Evolutionary conservation across 2,113 vertebrate species (phyloP).

Genomic region (Ptyas mucosa): DNA sequence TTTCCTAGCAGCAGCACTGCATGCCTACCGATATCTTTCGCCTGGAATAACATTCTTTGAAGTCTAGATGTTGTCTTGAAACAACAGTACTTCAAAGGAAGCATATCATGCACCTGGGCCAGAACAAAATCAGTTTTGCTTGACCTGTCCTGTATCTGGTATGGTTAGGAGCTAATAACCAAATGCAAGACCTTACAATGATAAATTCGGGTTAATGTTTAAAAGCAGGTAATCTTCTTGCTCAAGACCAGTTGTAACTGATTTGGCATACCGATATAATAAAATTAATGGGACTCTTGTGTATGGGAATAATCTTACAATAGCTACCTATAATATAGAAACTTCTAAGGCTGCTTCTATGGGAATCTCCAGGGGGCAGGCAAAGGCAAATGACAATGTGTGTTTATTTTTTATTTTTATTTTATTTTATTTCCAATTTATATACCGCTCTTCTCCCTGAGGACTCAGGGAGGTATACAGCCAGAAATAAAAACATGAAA

Average conservation of each 20-base stretch:
- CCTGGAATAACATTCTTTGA: slow-evolving; percentile 54
- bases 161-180: slow-evolving; percentile 51
- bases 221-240: neutral
- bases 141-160: slow-evolving; percentile 28
- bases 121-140: slow-evolving; percentile 36
- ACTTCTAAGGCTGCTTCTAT: neutral
- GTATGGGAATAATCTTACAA: neutral
- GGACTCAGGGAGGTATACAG: no score
- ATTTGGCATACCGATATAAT: neutral
- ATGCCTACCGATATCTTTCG: slow-evolving; percentile 37
- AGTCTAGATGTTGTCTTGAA: slow-evolving; percentile 52
- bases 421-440: no score
- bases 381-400: neutral
- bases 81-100: slow-evolving; percentile 29
- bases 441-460: no score
- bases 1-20: slow-evolving; percentile 33
- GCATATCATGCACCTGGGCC: slow-evolving; percentile 25
- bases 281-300: neutral
- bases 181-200: slow-evolving; percentile 23
- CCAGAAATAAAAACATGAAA: no score
- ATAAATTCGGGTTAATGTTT: neutral
- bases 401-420: no score
- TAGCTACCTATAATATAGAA: neutral
- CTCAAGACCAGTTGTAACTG: neutral
- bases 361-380: neutral